Conservation (phyloP, 2,797 vertebrate species). For the Rhinophrynus dorsalis region DNA sequence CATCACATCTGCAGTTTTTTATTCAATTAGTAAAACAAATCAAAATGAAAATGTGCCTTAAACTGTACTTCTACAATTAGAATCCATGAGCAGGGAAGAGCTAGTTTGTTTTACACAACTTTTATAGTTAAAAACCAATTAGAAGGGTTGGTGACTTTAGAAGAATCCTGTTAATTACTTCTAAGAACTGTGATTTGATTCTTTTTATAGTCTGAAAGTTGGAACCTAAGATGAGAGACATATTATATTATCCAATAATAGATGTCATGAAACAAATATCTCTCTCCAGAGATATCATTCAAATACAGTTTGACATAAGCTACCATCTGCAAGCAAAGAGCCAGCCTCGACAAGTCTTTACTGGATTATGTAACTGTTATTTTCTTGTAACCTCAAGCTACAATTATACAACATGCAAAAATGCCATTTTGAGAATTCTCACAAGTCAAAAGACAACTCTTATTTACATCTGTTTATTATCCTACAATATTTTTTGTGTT, state of each 20-base stretch:
- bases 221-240: slow-evolving; percentile 4
- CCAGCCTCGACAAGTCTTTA: slow-evolving; percentile 20
- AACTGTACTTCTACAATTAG: neutral
- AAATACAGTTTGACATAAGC: slow-evolving; percentile 21
- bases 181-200: slow-evolving; percentile 7
- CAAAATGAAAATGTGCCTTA: neutral
- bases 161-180: neutral
- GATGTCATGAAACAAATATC: slow-evolving; percentile 5
- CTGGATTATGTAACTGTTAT: slow-evolving; percentile 38
- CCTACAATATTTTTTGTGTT: no score
- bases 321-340: slow-evolving; percentile 18
- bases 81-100: neutral
- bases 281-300: slow-evolving; percentile 14
- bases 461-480: neutral
- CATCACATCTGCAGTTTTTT: no score
- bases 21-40: neutral
- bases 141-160: neutral
- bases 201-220: slow-evolving; percentile 4
- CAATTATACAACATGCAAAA: slow-evolving; percentile 31
- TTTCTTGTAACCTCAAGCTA: slow-evolving; percentile 42
- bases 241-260: slow-evolving; percentile 14
- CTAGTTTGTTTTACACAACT: neutral
- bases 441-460: neutral
- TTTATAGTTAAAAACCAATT: neutral
- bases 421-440: slow-evolving; percentile 32